Percentiles rank a stretch among this genome's conserved stretches.
Conservation (phyloP, 2,797 vertebrate genomes). For the Gallinago solitaria region DNA sequence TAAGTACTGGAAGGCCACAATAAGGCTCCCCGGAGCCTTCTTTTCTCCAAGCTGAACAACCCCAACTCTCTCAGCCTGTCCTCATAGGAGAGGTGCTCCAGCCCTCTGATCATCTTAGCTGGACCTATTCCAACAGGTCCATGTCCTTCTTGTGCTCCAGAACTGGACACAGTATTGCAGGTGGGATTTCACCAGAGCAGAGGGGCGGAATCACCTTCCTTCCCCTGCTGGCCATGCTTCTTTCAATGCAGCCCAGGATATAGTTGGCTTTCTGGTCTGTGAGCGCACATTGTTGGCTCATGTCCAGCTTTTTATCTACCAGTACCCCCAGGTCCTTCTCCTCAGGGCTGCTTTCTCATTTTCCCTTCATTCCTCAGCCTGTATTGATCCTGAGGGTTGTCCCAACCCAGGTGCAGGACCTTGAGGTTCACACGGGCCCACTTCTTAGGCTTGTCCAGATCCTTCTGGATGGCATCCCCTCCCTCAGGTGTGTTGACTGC, state of each 20-base stretch:
- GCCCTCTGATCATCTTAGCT: background rate
- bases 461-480: background rate
- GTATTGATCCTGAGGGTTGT: background rate
- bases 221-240: background rate
- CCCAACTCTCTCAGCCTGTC: background rate
- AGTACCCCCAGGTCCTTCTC: background rate
- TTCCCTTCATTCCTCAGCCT: no score
- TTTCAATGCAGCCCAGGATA: background rate
- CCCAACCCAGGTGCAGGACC: background rate
- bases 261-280: background rate
- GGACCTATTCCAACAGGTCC: background rate
- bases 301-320: background rate
- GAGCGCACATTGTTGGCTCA: background rate
- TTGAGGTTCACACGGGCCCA: background rate
- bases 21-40: background rate
- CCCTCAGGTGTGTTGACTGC: background rate
- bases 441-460: background rate
- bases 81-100: background rate
- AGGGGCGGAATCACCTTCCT: background rate
- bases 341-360: background rate
- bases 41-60: background rate
- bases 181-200: background rate
- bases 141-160: background rate
- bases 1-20: background rate
- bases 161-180: background rate